Conservation (phyloP, 2,888 invertebrate genomes). For the Lingula anatina region DNA sequence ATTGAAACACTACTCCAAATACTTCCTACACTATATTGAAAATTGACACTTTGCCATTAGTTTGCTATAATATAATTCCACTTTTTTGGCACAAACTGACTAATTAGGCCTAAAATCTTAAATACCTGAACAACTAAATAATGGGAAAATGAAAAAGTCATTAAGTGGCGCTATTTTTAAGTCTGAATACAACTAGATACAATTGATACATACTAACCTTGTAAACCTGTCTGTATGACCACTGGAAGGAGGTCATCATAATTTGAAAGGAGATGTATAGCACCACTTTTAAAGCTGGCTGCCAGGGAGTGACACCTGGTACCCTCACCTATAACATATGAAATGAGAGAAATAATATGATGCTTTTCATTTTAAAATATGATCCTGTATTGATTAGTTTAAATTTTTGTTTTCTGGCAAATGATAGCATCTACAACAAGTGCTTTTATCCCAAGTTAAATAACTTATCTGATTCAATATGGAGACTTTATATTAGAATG, state of each 20-base stretch:
- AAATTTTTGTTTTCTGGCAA: not conserved
- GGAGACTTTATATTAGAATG: too few species aligned
- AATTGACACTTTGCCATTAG: too few species aligned
- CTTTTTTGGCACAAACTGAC: too few species aligned
- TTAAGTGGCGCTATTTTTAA: not conserved
- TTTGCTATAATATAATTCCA: too few species aligned
- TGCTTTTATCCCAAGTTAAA: not conserved
- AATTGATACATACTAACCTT: conserved; percentile 28
- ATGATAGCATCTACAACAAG: not conserved
- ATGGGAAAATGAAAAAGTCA: too few species aligned
- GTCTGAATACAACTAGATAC: not conserved
- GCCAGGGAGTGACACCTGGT: conserved; percentile 67
- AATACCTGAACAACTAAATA: too few species aligned
- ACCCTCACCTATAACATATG: too few species aligned
- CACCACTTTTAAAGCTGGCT: conserved; percentile 84
- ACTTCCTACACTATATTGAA: too few species aligned
- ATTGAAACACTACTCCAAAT: too few species aligned
- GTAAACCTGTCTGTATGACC: conserved; percentile 70
- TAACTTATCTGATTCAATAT: not conserved
- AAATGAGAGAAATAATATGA: too few species aligned
- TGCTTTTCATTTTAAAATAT: not conserved
- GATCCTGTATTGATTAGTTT: not conserved
- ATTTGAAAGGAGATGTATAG: conserved; percentile 79
- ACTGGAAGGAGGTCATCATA: conserved; percentile 92
- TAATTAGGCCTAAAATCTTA: too few species aligned